Percentiles rank a stretch among this genome's conserved stretches.
Evolutionary conservation across 2,113 vertebrate species (phyloP).

Genomic region (Symphodus melops): DNA sequence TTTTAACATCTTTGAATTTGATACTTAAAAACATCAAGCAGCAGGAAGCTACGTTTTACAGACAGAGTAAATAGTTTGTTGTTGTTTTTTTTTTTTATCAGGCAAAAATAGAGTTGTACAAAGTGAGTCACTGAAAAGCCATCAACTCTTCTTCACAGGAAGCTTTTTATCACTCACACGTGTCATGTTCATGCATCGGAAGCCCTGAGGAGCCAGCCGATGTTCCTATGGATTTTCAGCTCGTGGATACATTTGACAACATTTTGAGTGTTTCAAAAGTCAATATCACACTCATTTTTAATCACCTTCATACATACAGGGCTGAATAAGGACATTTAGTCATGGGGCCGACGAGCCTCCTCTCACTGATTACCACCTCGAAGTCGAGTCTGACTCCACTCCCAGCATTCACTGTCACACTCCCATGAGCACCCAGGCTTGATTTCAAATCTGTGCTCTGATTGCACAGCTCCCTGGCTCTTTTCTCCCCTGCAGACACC

Average conservation of each 20-base stretch:
- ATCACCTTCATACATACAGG: background rate
- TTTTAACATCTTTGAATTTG: conserved; percentile 8
- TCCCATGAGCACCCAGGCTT: conserved; percentile 50
- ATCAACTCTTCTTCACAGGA: conserved; percentile 4
- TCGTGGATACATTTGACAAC: background rate
- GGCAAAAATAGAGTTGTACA: background rate
- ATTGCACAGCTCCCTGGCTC: conserved; percentile 35
- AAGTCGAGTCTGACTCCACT: background rate
- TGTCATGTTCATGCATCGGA: background rate
- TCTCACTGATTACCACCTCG: background rate
- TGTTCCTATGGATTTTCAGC: conserved; percentile 10
- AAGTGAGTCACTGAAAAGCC: background rate
- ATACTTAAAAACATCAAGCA: background rate
- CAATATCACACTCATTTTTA: conserved; percentile 2
- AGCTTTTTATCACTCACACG: background rate
- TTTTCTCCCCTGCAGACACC: conserved; percentile 34
- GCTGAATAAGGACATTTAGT: background rate
- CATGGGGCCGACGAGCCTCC: background rate
- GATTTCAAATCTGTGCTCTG: conserved; percentile 57
- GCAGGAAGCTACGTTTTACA: background rate
- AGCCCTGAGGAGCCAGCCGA: background rate
- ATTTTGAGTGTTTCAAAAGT: conserved; percentile 3
- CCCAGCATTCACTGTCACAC: conserved; percentile 15
- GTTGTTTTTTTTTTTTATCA: background rate
- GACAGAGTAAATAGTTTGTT: background rate